Percentiles rank a stretch among this genome's conserved stretches.
These are phyloP conservation scores for Clarias batrachus DNA, from an alignment of 2,113 vertebrate genomes.

Conservation along the genomic window DNA sequence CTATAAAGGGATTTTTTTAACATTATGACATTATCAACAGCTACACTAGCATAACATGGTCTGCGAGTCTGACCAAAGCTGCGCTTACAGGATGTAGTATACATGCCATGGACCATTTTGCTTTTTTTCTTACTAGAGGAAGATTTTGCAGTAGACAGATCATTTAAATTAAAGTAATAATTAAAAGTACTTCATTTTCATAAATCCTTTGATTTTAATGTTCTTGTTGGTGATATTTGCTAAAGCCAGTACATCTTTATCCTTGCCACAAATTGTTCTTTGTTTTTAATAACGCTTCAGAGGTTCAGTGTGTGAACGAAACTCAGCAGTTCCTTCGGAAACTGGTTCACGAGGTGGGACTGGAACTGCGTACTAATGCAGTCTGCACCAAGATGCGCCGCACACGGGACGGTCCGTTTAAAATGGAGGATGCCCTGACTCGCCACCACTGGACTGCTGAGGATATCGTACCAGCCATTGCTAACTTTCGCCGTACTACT, in stretches of 20 bases:
- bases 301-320: conserved; percentile 90
- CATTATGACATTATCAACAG: no score
- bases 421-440: conserved; percentile 76
- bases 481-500: conserved; percentile 52
- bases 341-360: conserved; percentile 86
- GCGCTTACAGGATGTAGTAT: background rate
- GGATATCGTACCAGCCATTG: conserved; percentile 70
- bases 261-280: background rate
- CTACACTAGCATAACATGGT: background rate
- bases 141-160: background rate
- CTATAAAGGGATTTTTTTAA: no score
- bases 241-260: background rate
- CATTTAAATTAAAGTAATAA: background rate
- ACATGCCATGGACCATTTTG: background rate
- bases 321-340: conserved; percentile 86
- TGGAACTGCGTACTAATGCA: conserved; percentile 85
- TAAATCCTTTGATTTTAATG: background rate
- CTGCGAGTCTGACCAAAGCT: background rate
- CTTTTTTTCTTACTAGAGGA: background rate
- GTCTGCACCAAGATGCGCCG: conserved; percentile 83
- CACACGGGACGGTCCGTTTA: conserved; percentile 81
- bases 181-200: background rate
- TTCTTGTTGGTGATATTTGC: background rate
- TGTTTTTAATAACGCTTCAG: conserved; percentile 62
- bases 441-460: conserved; percentile 79